Conservation (phyloP, 2,888 invertebrate species). For the Bombylius major region DNA sequence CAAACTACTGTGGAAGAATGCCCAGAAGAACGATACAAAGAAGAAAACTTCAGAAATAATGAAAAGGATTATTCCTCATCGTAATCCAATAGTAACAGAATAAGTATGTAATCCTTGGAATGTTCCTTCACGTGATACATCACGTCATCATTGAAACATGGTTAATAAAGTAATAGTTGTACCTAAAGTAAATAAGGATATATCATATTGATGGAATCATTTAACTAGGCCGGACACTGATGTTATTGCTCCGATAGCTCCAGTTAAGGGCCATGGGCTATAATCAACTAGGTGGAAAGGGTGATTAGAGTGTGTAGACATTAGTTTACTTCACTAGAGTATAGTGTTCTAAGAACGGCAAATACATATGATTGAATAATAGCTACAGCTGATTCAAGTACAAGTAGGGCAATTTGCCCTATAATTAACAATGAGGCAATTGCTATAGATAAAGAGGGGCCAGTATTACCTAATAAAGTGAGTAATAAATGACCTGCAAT, state of each 20-base stretch:
- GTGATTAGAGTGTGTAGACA: conserved; percentile 43
- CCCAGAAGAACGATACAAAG: conserved; percentile 48
- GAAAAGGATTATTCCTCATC: conserved; percentile 60
- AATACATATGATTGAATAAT: conserved; percentile 50
- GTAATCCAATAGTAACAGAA: conserved; percentile 44
- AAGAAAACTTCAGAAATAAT: conserved; percentile 56
- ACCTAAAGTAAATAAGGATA: conserved; percentile 42
- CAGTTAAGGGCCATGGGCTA: conserved; percentile 51
- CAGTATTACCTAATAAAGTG: conserved; percentile 45
- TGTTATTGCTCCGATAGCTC: conserved; percentile 45
- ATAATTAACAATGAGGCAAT: conserved; percentile 25
- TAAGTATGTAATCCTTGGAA: conserved; percentile 52
- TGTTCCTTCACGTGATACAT: conserved; percentile 52
- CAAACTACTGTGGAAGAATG: conserved; percentile 32
- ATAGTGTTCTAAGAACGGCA: conserved; percentile 49
- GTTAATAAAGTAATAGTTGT: conserved; percentile 35
- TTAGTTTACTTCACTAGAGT: conserved; percentile 53
- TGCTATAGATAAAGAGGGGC: conserved; percentile 19
- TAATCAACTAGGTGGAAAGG: conserved; percentile 52
- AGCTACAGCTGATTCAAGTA: conserved; percentile 42
- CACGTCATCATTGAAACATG: conserved; percentile 57
- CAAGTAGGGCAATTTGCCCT: conserved; percentile 36
- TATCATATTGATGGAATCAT: conserved; percentile 48
- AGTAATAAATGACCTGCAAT: conserved; percentile 58
- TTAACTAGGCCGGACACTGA: conserved; percentile 45